Base-by-base conservation (phyloP, 37 sponge, comb jelly and placozoan species). In the Bolinopsis microptera region DNA sequence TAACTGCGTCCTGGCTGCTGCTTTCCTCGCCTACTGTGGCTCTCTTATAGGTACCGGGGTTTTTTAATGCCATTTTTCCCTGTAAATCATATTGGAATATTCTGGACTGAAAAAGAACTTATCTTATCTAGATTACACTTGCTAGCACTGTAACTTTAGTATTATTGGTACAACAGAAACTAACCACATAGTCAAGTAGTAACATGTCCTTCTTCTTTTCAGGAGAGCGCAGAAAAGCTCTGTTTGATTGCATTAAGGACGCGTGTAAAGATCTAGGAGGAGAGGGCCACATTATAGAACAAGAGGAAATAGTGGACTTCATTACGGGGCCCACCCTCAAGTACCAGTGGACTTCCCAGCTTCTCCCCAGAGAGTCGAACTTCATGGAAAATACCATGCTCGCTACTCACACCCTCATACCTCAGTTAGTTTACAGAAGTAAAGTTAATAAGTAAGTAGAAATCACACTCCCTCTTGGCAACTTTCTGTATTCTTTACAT, bases 21-120 rank as follows among this genome's bases (percentile, higher is more conserved):
- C 98, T 27, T 93, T 98, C 93, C 93, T 95, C 24, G 94, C 93
- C 28, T 98, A 96, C 93, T 94, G 94, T 68, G 95, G 94, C 0
- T 93, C 96, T 30, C 92, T 96, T 34, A 40, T 41, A 23, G 90
- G 90, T 86, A 9, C 23, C 28, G 23, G 27, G 74, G 74, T 26
- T 5, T 48, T 13, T 5, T 13, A 18, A 13, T 13, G 61, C 61
- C 61, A 13, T 48, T 13, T 48, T 48, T 18, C 13, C 61, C 61
- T 13, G 61, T 13, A n/a, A n/a, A n/a, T n/a, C n/a, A n/a, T n/a
- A n/a, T n/a, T n/a, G n/a, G n/a, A n/a, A n/a, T n/a, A n/a, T n/a
- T n/a, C n/a, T n/a, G n/a, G n/a, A n/a, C n/a, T n/a, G n/a, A n/a
- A n/a, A n/a, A n/a, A n/a, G n/a, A n/a, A n/a, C n/a, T n/a, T n/a